Conservation (phyloP, 2,888 invertebrate genomes). For the Eilema caniola region DNA sequence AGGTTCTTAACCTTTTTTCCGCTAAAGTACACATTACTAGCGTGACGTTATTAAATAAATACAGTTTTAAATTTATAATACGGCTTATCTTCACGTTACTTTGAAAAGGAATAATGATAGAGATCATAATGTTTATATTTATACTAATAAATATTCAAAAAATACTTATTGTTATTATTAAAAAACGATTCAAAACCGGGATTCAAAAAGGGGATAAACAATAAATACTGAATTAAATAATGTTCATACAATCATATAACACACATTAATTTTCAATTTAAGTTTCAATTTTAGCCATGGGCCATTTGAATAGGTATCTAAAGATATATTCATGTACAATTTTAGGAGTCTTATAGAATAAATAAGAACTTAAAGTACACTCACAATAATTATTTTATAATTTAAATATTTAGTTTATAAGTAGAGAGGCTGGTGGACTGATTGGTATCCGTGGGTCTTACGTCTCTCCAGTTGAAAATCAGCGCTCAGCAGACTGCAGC, state of each 20-base stretch:
- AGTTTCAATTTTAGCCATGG: background rate
- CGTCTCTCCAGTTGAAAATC: too few relatives aligned
- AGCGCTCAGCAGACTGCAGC: too few relatives aligned
- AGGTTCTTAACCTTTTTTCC: constrained; percentile 2
- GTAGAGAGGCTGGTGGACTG: too few relatives aligned
- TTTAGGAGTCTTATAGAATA: background rate
- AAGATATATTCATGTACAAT: background rate
- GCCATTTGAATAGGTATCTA: background rate
- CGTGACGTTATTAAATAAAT: background rate
- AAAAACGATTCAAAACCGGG: too few relatives aligned
- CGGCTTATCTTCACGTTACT: background rate
- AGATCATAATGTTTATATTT: background rate
- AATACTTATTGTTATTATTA: too few relatives aligned
- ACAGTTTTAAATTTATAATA: background rate
- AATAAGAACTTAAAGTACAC: too few relatives aligned
- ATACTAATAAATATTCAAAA: too few relatives aligned
- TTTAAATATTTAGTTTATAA: too few relatives aligned
- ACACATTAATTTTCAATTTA: too few relatives aligned
- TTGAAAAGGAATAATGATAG: background rate
- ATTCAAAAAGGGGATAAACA: too few relatives aligned
- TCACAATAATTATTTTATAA: too few relatives aligned
- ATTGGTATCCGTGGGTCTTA: too few relatives aligned
- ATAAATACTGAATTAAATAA: background rate
- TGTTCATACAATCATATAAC: background rate
- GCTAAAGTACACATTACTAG: background rate